phyloP scores from a whole-genome alignment of 2,113 vertebrate species.

The Haemorhous mexicanus region DNA sequence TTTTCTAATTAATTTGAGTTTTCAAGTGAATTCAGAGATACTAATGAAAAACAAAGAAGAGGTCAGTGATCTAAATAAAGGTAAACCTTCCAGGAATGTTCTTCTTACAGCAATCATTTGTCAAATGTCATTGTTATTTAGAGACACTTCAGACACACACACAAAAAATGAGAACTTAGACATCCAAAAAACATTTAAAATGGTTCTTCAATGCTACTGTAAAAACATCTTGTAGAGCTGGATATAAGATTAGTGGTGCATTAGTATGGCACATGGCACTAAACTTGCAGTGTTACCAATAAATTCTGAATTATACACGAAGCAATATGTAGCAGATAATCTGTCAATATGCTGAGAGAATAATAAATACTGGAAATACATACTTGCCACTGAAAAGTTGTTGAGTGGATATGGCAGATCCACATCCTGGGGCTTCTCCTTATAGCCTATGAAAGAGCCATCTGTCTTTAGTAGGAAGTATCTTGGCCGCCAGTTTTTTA shows the following conservation, averaged over 20 bases:
- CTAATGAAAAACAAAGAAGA: neutral
- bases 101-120: neutral
- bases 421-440: constrained; percentile 98
- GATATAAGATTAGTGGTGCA: neutral
- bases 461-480: constrained; percentile 98
- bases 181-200: neutral
- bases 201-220: neutral
- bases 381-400: constrained; percentile 99
- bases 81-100: constrained; percentile 22
- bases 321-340: neutral
- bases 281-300: neutral
- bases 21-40: constrained; percentile 34
- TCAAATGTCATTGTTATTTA: neutral
- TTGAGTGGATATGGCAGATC: constrained; percentile 97
- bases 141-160: neutral
- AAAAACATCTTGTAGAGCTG: neutral
- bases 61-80: neutral
- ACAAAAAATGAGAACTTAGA: neutral
- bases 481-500: constrained; percentile 98
- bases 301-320: neutral
- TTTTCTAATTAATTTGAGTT: constrained; percentile 56
- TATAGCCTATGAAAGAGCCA: constrained; percentile 98
- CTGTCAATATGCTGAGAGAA: constrained; percentile 22
- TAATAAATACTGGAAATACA: constrained; percentile 60
- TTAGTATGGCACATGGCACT: neutral